phyloP scores from a whole-genome alignment of 2,888 invertebrate genomes.

The Salpingus planirostris region DNA sequence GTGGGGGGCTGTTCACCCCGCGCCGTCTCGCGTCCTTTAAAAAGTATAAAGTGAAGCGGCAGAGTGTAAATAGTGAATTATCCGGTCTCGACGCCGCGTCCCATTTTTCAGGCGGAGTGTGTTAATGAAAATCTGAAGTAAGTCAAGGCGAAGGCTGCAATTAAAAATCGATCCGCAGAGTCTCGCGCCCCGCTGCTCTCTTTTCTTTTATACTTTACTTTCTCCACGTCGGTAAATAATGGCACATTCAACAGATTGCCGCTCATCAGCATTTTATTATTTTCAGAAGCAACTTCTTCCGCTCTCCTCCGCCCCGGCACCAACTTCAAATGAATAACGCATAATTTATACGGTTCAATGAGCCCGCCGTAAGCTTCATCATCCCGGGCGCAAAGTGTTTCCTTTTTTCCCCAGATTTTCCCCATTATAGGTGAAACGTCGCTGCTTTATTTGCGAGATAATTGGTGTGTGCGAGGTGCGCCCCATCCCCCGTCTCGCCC shows the following conservation, averaged over 20 bases:
- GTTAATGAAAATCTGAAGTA: slow-evolving; percentile 44
- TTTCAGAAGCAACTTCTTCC: slow-evolving; percentile 35
- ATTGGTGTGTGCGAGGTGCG: too few species aligned
- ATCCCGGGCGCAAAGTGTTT: too few species aligned
- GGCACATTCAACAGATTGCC: slow-evolving; percentile 43
- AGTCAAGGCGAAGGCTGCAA: slow-evolving; percentile 46
- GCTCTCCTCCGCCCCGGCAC: slow-evolving; percentile 5
- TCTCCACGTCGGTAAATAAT: slow-evolving; percentile 36
- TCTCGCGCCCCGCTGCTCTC: slow-evolving; percentile 20
- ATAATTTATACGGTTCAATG: slow-evolving; percentile 29
- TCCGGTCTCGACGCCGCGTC: slow-evolving; percentile 24
- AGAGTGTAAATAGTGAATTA: slow-evolving; percentile 33
- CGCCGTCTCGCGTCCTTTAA: too few species aligned
- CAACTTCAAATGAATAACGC: slow-evolving; percentile 35
- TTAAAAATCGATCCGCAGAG: slow-evolving; percentile 42
- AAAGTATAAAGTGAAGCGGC: slow-evolving; percentile 14
- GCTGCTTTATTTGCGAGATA: too few species aligned
- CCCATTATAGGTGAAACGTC: too few species aligned
- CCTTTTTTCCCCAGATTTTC: too few species aligned
- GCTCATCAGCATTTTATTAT: slow-evolving; percentile 43
- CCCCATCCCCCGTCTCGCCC: too few species aligned
- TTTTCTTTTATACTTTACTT: slow-evolving; percentile 28
- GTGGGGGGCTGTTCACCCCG: too few species aligned
- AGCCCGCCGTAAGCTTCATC: too few species aligned
- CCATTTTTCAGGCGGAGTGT: slow-evolving; percentile 27